Conservation (phyloP, 2,888 invertebrate genomes). For the Lasioglossum calceatum region DNA sequence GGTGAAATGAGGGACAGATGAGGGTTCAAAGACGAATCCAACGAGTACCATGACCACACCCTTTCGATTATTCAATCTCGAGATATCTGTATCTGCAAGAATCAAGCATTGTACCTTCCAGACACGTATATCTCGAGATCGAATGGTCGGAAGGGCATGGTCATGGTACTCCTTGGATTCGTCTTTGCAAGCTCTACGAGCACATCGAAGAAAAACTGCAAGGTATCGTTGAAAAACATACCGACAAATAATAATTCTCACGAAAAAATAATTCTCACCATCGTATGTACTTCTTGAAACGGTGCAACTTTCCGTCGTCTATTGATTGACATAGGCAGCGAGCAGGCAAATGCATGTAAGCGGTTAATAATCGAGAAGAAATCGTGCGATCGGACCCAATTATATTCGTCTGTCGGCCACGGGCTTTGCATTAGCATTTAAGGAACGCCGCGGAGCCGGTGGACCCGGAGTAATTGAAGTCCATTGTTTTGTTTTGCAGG, state of each 20-base stretch:
- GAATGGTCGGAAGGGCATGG: background rate
- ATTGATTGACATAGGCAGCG: background rate
- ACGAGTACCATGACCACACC: background rate
- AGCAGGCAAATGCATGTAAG: background rate
- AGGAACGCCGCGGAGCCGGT: background rate
- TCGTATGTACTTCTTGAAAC: no score
- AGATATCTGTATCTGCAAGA: no score
- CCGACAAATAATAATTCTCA: background rate
- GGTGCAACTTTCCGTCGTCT: background rate
- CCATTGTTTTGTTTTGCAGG: slow-evolving; percentile 68
- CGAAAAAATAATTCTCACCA: no score
- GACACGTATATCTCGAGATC: background rate
- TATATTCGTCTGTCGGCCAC: background rate
- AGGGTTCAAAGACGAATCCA: background rate
- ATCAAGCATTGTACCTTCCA: no score
- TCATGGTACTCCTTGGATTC: background rate
- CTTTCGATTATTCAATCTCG: background rate
- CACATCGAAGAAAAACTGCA: background rate
- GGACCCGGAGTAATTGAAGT: slow-evolving; percentile 27
- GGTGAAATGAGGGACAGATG: no score
- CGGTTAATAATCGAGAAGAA: background rate
- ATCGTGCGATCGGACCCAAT: background rate
- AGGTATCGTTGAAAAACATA: background rate
- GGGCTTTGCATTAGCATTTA: slow-evolving; percentile 8
- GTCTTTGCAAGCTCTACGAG: background rate